These are phyloP conservation scores for Eupeodes luniger DNA, from an alignment of 2,888 invertebrate species.

Conservation along the genomic window DNA sequence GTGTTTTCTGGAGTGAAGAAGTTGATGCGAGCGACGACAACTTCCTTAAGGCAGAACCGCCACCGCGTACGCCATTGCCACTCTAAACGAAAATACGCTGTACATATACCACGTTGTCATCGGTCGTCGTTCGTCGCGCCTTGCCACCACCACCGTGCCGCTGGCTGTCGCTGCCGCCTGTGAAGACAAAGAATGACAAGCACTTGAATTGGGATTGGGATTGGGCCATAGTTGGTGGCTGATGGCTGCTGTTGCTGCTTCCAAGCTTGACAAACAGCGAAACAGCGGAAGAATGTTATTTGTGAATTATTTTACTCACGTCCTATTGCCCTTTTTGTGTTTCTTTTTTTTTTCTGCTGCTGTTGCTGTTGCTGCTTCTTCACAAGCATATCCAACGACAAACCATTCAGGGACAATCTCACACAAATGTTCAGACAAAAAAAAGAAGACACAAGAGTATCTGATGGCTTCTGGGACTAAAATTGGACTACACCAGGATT, in stretches of 20 bases:
- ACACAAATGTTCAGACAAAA: not conserved
- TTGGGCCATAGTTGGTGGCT: constrained; percentile 43
- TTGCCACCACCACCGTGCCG: not conserved
- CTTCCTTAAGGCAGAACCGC: constrained; percentile 64
- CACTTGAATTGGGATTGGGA: constrained; percentile 32
- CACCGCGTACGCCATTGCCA: constrained; percentile 23
- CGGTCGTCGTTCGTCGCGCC: not conserved
- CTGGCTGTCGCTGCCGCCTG: not conserved
- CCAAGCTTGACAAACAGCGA: constrained; percentile 29
- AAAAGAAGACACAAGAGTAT: not conserved
- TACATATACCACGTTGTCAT: not conserved
- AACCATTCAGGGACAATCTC: constrained; percentile 21
- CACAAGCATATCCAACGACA: not conserved
- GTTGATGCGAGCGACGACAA: constrained; percentile 51
- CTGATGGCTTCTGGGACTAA: constrained; percentile 45
- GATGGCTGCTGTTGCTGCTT: not conserved
- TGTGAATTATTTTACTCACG: constrained; percentile 75
- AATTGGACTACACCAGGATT: constrained; percentile 45
- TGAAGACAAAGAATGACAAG: constrained; percentile 63
- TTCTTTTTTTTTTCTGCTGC: constrained; percentile 16
- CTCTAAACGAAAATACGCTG: not conserved
- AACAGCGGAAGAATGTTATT: constrained; percentile 68
- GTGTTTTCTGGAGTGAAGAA: constrained; percentile 61
- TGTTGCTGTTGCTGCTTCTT: not conserved
- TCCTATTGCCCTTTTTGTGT: constrained; percentile 47